Percentiles rank a stretch among this genome's conserved stretches.
These are phyloP conservation scores for Ophion costatus DNA, from an alignment of 2,888 invertebrate genomes.

Conservation along the genomic window DNA sequence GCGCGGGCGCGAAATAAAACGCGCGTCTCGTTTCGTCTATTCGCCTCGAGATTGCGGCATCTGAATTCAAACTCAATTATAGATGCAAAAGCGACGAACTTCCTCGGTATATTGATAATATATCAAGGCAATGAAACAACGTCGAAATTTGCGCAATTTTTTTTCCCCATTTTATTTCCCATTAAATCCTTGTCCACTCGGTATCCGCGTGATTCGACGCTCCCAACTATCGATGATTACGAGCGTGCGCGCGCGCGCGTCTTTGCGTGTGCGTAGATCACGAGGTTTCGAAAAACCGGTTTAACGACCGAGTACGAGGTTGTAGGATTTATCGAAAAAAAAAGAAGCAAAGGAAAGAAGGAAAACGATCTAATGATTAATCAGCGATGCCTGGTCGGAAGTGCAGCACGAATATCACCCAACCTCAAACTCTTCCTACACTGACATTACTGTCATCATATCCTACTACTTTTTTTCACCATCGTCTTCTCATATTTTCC, in stretches of 20 bases:
- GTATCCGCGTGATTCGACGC: background rate
- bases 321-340: slow-evolving; percentile 25
- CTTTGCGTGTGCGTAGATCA: slow-evolving; percentile 40
- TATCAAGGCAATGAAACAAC: background rate
- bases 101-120: background rate
- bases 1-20: slow-evolving; percentile 33
- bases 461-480: background rate
- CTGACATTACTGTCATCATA: background rate
- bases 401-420: background rate
- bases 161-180: background rate
- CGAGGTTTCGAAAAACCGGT: slow-evolving; percentile 60
- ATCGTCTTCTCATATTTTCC: background rate
- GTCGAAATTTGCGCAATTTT: background rate
- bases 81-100: background rate
- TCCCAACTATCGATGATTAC: background rate
- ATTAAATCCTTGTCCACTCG: background rate
- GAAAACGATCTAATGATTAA: slow-evolving; percentile 36
- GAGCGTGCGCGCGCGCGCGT: background rate
- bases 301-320: slow-evolving; percentile 39
- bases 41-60: slow-evolving; percentile 19
- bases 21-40: slow-evolving; percentile 38
- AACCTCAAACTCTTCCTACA: background rate
- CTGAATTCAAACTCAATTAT: background rate
- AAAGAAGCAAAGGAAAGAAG: slow-evolving; percentile 5
- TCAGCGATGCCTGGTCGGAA: slow-evolving; percentile 43